A percentile compares a stretch with the other conserved stretches of the same genome.
Evolutionary conservation across 2,888 invertebrate genomes (phyloP).

Genomic region (Amphipoea oculea): DNA sequence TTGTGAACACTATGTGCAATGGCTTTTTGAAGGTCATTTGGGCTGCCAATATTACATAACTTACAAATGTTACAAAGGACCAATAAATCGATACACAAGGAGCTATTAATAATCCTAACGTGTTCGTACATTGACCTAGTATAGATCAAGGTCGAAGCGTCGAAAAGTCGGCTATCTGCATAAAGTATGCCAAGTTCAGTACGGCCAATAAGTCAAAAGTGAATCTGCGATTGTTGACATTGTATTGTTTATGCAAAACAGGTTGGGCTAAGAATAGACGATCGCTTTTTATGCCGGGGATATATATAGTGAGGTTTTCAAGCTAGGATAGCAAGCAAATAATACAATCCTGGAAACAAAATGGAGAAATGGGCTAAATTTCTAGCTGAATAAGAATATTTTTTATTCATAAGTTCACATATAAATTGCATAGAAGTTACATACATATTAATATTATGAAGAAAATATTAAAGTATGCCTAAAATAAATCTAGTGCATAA

Average conservation of each 20-base stretch:
- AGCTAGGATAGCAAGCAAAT: not conserved
- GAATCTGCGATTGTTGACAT: constrained; percentile 25
- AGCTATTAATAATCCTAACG: constrained; percentile 30
- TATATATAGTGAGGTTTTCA: not conserved
- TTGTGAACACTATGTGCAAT: not conserved
- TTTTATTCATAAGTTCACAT: too few relatives aligned
- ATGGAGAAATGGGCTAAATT: not conserved
- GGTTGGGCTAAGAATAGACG: not conserved
- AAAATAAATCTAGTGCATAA: too few relatives aligned
- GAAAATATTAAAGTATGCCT: too few relatives aligned
- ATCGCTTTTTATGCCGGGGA: not conserved
- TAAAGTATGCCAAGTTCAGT: constrained; percentile 58
- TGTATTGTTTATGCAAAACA: constrained; percentile 20
- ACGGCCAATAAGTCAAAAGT: constrained; percentile 29
- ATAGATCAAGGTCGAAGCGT: constrained; percentile 45
- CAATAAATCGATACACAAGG: constrained; percentile 21
- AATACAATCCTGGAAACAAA: not conserved
- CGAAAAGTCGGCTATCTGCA: constrained; percentile 22
- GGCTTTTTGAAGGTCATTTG: not conserved
- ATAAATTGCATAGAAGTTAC: too few relatives aligned
- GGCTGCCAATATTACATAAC: constrained; percentile 10
- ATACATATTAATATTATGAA: too few relatives aligned
- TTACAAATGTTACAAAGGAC: constrained; percentile 14
- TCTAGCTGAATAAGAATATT: not conserved
- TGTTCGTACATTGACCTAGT: constrained; percentile 54